Evolutionary conservation across 2,113 vertebrate genomes (phyloP).

Genomic region (Epinephelus moara): DNA sequence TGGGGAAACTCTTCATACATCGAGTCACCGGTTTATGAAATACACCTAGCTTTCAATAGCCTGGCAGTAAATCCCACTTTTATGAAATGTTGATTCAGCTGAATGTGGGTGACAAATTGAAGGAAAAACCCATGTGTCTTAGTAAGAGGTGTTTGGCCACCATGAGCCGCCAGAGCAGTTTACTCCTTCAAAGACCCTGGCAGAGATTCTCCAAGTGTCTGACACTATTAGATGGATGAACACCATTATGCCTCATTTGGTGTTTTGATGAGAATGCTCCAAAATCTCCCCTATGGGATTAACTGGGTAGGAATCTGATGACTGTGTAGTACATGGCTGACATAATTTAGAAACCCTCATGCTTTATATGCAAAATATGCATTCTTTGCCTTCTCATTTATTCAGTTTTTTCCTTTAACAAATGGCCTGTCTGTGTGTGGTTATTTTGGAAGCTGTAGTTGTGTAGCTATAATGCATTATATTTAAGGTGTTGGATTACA

Average conservation of each 20-base stretch:
- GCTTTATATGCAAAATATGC: background rate
- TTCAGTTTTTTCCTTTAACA: background rate
- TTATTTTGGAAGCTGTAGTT: no score
- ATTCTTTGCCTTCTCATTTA: background rate
- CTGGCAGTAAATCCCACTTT: background rate
- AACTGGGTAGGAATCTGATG: background rate
- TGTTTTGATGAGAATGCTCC: background rate
- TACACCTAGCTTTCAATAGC: background rate
- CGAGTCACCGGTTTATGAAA: background rate
- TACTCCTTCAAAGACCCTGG: no score
- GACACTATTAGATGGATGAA: background rate
- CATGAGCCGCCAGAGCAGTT: background rate
- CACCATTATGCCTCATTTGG: background rate
- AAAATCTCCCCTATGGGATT: background rate
- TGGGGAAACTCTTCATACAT: background rate
- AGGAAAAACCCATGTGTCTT: background rate
- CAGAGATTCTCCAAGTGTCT: background rate
- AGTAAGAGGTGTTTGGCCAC: background rate
- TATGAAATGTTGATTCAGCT: conserved; percentile 3
- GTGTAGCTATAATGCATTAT: background rate
- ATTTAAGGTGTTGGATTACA: background rate
- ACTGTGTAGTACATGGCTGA: background rate
- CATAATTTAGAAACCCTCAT: no score
- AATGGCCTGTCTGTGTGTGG: background rate
- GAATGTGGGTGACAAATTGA: background rate